phyloP scores from a whole-genome alignment of 2,888 invertebrate species.

The Melanchra persicariae region DNA sequence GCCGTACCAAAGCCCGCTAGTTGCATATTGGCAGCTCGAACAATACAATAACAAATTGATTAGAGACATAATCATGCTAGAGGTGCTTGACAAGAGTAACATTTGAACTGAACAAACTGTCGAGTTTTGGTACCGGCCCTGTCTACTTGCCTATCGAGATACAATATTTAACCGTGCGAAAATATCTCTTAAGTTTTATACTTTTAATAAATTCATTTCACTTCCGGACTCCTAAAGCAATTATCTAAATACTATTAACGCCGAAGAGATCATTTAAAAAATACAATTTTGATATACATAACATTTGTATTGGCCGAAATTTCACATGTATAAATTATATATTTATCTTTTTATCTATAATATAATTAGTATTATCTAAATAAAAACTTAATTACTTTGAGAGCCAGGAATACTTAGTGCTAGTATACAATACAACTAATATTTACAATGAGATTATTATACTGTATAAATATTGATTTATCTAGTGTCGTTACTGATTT shows the following conservation, averaged over 20 bases:
- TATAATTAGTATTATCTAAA: constrained; percentile 84
- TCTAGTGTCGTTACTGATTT: constrained; percentile 89
- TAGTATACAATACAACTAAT: constrained; percentile 83
- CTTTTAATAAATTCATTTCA: constrained; percentile 89
- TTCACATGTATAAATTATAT: constrained; percentile 85
- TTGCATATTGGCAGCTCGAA: constrained; percentile 58
- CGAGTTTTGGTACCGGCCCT: constrained; percentile 68
- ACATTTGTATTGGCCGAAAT: constrained; percentile 89
- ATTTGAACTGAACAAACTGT: constrained; percentile 48
- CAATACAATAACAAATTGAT: constrained; percentile 15
- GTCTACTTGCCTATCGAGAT: constrained; percentile 79
- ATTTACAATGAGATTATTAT: constrained; percentile 89
- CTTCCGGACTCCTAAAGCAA: constrained; percentile 90
- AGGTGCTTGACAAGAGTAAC: constrained; percentile 20
- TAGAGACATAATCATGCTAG: constrained; percentile 21
- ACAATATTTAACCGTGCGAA: constrained; percentile 89
- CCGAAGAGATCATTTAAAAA: constrained; percentile 90
- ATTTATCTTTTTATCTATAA: constrained; percentile 76
- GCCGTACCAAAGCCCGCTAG: constrained; percentile 67
- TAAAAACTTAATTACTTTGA: constrained; percentile 89
- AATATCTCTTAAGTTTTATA: constrained; percentile 88
- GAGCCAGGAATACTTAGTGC: constrained; percentile 89
- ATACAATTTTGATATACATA: constrained; percentile 90
- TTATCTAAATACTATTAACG: constrained; percentile 86
- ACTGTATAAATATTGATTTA: constrained; percentile 87